Base-by-base conservation (phyloP, 1,140 invertebrate species). In the Akabosia matsudoensis region DNA sequence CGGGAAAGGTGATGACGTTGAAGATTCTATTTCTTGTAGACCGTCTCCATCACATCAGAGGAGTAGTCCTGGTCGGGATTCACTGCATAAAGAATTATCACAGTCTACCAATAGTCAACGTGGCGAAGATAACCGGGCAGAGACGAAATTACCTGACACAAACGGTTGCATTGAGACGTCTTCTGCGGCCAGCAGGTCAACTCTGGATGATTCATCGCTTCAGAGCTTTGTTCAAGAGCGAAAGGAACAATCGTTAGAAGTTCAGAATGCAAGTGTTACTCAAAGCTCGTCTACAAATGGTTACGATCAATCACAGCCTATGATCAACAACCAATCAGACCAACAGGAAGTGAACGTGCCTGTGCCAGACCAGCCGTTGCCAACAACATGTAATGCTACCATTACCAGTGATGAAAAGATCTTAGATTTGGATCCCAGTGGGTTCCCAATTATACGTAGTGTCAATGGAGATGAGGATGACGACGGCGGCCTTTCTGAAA, bases 1-100 rank as follows among this genome's bases (percentile, higher is more conserved):
- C 3, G 52, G 34, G 31, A 76, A 81, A 80, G 78, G 82, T 81
- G 18, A 83, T 84, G 78, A 73, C 71, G 28, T n/a, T 30, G 10
- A 22, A 1, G 13, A n/a, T n/a, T n/a, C n/a, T n/a, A n/a, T 71
- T 24, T 30, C 67, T 2, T 34, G 70, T 26, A 45, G 37, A 37
- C 2, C 28, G 28, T 13, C 67, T 24, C 67, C 28, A 22, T 16
- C 10, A 37, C 70, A 33, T 13, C 33, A 7, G 33, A 72, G n/a
- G 1, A 37, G 2, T 13, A 72, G 37, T 31, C 61, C 61, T 22
- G 28, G 3, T 28, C 61, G 61, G 31, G 61, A 67, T 2, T 28
- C 4, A 28, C 7, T 18, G 37, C 37, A 45, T 18, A 45, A 45
- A 18, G 37, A 45, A 18, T 10, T 18, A 7, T 18, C 37, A 18